phyloP scores from a whole-genome alignment of 2,888 invertebrate species.

The Zaprionus bogoriensis region DNA sequence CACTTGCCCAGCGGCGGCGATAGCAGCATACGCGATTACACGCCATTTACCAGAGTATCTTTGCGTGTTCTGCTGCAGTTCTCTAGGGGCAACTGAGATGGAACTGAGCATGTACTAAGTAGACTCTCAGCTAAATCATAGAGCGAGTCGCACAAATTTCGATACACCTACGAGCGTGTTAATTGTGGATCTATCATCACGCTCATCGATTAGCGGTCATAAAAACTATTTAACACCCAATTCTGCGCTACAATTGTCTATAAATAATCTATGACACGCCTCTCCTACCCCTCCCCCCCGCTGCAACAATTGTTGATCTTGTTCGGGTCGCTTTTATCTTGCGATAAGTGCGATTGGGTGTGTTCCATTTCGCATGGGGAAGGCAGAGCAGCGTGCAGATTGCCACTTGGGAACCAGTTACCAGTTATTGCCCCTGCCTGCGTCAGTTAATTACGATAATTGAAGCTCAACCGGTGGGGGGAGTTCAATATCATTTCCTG shows the following conservation, averaged over 20 bases:
- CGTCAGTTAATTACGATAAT: background rate
- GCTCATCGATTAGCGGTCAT: slow-evolving; percentile 13
- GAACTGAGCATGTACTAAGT: background rate
- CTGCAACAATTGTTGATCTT: background rate
- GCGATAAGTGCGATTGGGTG: background rate
- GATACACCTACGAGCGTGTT: too few species aligned
- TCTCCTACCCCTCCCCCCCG: background rate
- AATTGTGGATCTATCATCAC: background rate
- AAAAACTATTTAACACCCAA: slow-evolving; percentile 5
- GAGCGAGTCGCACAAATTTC: too few species aligned
- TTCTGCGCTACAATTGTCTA: background rate
- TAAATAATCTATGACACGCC: background rate
- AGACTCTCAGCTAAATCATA: background rate
- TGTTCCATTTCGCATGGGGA: background rate
- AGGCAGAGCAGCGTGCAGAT: background rate
- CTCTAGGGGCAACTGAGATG: background rate
- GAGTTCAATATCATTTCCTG: background rate
- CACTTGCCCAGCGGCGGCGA: slow-evolving; percentile 28
- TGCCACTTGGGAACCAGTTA: background rate
- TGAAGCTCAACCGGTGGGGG: background rate
- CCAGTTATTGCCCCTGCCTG: background rate
- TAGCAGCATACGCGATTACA: slow-evolving; percentile 13
- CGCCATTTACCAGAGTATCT: background rate
- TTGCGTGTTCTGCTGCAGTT: background rate
- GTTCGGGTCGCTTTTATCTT: background rate